Percentiles rank a stretch among this genome's conserved stretches.
Conservation (phyloP, 1,140 invertebrate species). For the Drosophila yakuba region DNA sequence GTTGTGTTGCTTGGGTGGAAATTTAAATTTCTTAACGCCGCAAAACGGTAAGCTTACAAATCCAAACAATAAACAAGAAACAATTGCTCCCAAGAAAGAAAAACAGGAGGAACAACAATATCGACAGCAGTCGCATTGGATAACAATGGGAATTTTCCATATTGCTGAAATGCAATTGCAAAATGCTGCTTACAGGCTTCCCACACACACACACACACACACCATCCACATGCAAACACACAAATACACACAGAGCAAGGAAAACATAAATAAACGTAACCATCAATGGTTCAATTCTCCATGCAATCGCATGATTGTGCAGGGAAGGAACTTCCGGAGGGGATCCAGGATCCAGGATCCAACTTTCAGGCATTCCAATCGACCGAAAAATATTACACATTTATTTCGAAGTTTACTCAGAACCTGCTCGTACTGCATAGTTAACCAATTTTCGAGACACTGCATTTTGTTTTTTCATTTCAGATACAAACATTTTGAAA, state of each 20-base stretch:
- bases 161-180: slow-evolving; percentile 68
- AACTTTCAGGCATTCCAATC: neutral
- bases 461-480: no score
- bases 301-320: slow-evolving; percentile 43
- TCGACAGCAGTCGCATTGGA: slow-evolving; percentile 43
- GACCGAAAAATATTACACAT: slow-evolving; percentile 41
- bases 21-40: slow-evolving; percentile 35
- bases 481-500: neutral
- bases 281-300: slow-evolving; percentile 73
- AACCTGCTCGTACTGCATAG: neutral
- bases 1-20: neutral
- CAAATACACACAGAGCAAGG: slow-evolving; percentile 12
- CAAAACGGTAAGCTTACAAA: slow-evolving; percentile 57
- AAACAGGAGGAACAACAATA: slow-evolving; percentile 41
- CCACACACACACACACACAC: slow-evolving; percentile 20
- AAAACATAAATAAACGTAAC: slow-evolving; percentile 69
- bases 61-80: slow-evolving; percentile 76
- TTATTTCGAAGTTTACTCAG: slow-evolving; percentile 54
- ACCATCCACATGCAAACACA: neutral
- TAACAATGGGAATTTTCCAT: slow-evolving; percentile 68
- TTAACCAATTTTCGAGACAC: no score
- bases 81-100: slow-evolving; percentile 47
- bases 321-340: neutral
- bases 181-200: slow-evolving; percentile 67
- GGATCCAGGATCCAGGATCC: neutral